Conservation (phyloP, 2,888 invertebrate genomes). For the Xiphydria camelus region DNA sequence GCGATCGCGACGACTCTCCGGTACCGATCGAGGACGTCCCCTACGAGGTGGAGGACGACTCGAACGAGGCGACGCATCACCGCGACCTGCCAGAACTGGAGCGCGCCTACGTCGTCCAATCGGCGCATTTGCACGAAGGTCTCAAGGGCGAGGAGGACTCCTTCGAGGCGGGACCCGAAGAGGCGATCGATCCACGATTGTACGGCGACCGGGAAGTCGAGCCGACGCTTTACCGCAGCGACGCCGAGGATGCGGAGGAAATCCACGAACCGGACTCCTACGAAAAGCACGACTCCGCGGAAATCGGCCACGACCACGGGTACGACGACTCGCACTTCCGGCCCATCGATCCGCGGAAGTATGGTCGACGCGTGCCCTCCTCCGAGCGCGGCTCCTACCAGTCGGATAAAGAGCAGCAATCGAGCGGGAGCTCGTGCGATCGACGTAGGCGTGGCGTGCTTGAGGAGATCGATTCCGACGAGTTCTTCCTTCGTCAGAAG, state of each 20-base stretch:
- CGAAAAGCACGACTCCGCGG: background rate
- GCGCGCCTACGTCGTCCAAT: background rate
- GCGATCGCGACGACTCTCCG: conserved; percentile 1
- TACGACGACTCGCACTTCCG: conserved; percentile 31
- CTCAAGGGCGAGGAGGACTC: conserved; percentile 25
- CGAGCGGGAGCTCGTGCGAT: conserved; percentile 65
- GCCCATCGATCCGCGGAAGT: conserved; percentile 37
- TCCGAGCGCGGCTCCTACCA: conserved; percentile 40
- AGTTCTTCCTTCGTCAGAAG: conserved; percentile 82
- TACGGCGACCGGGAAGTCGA: conserved; percentile 32
- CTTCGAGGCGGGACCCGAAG: conserved; percentile 26
- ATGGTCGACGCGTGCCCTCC: conserved; percentile 29
- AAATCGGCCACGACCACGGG: background rate
- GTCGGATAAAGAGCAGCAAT: conserved; percentile 62
- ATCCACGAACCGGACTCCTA: conserved; percentile 10
- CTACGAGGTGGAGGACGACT: background rate
- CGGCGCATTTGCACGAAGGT: background rate
- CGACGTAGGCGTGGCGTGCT: conserved; percentile 68
- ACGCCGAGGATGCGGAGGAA: conserved; percentile 2
- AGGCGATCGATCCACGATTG: conserved; percentile 37
- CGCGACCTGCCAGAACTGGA: background rate
- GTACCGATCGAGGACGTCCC: background rate
- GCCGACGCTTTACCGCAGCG: conserved; percentile 13
- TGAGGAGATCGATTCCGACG: conserved; percentile 85
- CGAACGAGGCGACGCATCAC: background rate